These are phyloP conservation scores for Echinops telfairi DNA, from an alignment of 2,113 vertebrate species.

Conservation along the genomic window DNA sequence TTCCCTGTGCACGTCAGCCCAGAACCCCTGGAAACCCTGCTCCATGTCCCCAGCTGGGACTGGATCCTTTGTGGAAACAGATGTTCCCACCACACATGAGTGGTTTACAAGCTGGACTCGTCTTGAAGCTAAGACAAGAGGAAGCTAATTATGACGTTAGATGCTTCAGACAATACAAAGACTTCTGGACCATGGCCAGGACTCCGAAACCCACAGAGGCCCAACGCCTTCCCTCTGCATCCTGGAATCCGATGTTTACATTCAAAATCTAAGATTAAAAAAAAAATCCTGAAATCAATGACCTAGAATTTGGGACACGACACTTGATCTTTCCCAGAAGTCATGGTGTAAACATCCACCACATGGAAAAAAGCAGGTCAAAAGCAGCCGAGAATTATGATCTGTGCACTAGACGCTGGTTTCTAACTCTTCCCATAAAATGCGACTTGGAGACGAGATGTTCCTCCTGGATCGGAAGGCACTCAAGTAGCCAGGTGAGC, in stretches of 20 bases:
- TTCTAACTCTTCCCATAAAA: constrained; percentile 48
- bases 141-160: constrained; percentile 54
- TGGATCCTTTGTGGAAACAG: constrained; percentile 36
- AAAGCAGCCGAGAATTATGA: background rate
- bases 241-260: constrained; percentile 28
- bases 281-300: constrained; percentile 33
- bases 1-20: constrained; percentile 29
- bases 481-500: background rate
- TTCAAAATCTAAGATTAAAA: constrained; percentile 30
- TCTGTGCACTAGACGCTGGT: constrained; percentile 33
- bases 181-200: background rate
- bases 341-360: background rate
- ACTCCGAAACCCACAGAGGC: constrained; percentile 1
- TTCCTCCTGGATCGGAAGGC: background rate
- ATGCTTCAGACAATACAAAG: constrained; percentile 49
- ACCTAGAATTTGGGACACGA: constrained; percentile 43
- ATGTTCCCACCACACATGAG: background rate
- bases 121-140: constrained; percentile 45
- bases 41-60: background rate
- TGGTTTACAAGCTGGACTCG: constrained; percentile 25
- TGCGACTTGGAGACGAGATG: background rate
- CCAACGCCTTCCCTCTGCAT: background rate
- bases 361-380: constrained; percentile 12
- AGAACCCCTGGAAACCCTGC: background rate
- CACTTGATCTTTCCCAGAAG: constrained; percentile 1